These are phyloP conservation scores for Gymnorhina tibicen DNA, from an alignment of 2,113 vertebrate genomes.

Conservation along the genomic window DNA sequence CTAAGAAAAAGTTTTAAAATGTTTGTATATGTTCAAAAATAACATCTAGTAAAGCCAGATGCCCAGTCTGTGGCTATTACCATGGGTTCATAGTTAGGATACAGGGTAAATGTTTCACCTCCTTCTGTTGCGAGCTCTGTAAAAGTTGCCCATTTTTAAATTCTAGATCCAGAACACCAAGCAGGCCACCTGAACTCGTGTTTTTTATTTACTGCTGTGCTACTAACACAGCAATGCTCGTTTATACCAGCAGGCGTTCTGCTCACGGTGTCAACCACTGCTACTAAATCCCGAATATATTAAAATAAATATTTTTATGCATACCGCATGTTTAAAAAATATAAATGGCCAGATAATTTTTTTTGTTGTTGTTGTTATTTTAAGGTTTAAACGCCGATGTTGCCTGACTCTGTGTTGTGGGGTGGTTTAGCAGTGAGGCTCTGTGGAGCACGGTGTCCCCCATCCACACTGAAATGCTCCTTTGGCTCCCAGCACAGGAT, in stretches of 20 bases:
- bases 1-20: not conserved
- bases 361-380: not conserved
- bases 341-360: not conserved
- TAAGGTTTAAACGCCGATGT: not conserved
- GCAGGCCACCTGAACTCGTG: not conserved
- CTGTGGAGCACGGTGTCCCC: not conserved
- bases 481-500: not conserved
- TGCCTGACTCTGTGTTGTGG: not conserved
- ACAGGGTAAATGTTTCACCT: not conserved
- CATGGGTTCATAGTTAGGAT: not conserved
- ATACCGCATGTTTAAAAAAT: not conserved
- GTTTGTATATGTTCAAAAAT: not conserved
- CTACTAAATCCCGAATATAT: not conserved
- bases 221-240: not conserved
- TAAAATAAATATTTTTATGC: not conserved
- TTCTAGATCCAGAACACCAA: not conserved
- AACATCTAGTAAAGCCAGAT: not conserved
- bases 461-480: fast-evolving
- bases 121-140: not conserved
- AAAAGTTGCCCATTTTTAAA: not conserved
- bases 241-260: not conserved
- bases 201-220: not conserved
- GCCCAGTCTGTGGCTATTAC: not conserved
- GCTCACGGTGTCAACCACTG: not conserved
- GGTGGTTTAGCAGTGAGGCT: not conserved